phyloP scores from a whole-genome alignment of 2,888 invertebrate species.

The Eupithecia vulgata region DNA sequence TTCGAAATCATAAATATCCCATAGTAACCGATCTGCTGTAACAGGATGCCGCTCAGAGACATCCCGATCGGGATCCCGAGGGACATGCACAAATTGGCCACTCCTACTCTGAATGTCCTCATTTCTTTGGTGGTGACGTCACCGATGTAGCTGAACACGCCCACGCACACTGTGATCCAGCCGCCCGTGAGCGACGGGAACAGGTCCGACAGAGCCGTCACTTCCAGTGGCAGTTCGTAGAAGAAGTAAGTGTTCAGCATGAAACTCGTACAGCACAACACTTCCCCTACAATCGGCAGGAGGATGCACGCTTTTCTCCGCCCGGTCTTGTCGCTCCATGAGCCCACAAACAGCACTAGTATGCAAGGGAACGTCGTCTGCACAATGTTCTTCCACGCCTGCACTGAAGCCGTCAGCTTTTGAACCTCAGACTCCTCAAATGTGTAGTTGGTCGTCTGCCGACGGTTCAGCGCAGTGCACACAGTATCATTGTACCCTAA shows the following conservation, averaged over 20 bases:
- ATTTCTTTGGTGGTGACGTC: conserved; percentile 84
- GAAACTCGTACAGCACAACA: conserved; percentile 79
- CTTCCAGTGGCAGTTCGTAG: conserved; percentile 83
- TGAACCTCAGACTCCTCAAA: conserved; percentile 86
- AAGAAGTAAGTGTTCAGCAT: conserved; percentile 84
- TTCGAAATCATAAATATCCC: conserved; percentile 80
- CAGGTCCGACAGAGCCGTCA: conserved; percentile 82
- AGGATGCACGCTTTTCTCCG: conserved; percentile 85
- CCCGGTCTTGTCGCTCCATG: conserved; percentile 86
- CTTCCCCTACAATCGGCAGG: conserved; percentile 82
- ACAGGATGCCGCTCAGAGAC: conserved; percentile 82
- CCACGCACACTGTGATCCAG: conserved; percentile 85
- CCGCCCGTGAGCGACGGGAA: conserved; percentile 84
- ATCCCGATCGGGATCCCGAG: conserved; percentile 85
- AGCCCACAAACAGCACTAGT: conserved; percentile 84
- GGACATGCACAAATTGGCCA: conserved; percentile 85
- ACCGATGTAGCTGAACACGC: conserved; percentile 86
- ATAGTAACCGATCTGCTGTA: conserved; percentile 79
- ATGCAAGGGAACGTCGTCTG: conserved; percentile 84
- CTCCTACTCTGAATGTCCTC: conserved; percentile 86
- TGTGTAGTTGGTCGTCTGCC: conserved; percentile 89
- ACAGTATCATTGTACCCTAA: conserved; percentile 88
- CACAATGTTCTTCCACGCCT: conserved; percentile 83
- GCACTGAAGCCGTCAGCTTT: conserved; percentile 83
- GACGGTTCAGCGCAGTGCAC: conserved; percentile 89